phyloP scores from a whole-genome alignment of 64 coral and sea anemone genomes.

The Porites australiensis region DNA sequence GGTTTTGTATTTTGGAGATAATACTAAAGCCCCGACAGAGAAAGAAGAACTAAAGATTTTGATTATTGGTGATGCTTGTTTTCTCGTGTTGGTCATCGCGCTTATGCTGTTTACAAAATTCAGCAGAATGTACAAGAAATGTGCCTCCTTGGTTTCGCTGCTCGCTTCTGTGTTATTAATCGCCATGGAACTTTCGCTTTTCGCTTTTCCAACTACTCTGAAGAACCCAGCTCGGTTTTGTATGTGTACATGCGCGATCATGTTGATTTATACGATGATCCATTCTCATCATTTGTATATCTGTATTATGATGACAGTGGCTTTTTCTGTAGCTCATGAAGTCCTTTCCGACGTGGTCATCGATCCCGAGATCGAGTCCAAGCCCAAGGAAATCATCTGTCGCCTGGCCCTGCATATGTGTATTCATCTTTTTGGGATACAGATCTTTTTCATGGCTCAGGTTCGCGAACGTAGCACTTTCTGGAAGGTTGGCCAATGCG shows the following conservation, averaged over 20 bases:
- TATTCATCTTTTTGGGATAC: conserved; percentile 95
- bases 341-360: conserved; percentile 58
- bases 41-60: conserved; percentile 55
- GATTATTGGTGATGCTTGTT: conserved; percentile 74
- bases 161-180: conserved; percentile 69
- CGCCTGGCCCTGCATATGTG: conserved; percentile 81
- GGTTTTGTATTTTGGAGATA: background rate
- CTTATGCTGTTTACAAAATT: conserved; percentile 91
- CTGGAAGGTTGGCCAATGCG: conserved; percentile 98
- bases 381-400: conserved; percentile 63
- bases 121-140: conserved; percentile 80
- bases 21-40: background rate
- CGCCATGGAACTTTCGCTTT: conserved; percentile 74
- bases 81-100: conserved; percentile 66
- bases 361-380: background rate
- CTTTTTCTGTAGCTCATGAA: conserved; percentile 92
- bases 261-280: conserved; percentile 97
- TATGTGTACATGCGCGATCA: conserved; percentile 93
- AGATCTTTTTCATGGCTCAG: conserved; percentile 99
- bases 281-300: conserved; percentile 90
- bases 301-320: conserved; percentile 86
- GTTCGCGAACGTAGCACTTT: conserved; percentile 98
- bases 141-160: conserved; percentile 73
- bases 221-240: conserved; percentile 84
- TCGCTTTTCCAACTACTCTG: conserved; percentile 73